phyloP scores from a whole-genome alignment of 2,113 vertebrate species.

The Anarhynchus alexandrinus region DNA sequence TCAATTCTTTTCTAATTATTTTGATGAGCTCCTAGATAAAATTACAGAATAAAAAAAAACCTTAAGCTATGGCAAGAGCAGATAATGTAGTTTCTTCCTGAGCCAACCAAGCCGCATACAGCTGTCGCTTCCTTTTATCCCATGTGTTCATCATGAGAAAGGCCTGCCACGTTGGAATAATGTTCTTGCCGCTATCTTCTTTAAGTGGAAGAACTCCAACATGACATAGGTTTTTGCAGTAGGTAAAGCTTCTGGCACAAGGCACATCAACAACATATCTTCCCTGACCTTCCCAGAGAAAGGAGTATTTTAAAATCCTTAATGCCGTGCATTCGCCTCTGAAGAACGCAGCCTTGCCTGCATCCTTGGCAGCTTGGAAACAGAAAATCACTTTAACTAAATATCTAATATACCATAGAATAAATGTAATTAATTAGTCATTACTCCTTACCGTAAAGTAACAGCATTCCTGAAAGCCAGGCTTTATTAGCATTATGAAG shows the following conservation, averaged over 20 bases:
- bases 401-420: background rate
- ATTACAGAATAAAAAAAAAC: background rate
- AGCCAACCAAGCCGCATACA: background rate
- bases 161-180: background rate
- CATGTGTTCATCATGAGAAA: background rate
- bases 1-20: background rate
- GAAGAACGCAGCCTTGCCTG: background rate
- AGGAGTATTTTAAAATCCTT: background rate
- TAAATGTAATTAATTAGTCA: slow-evolving; percentile 27
- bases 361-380: background rate
- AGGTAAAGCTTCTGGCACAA: background rate
- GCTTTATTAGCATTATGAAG: background rate
- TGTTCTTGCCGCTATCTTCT: background rate
- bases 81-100: background rate
- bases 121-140: background rate
- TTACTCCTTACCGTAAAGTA: background rate
- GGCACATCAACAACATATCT: background rate
- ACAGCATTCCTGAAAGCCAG: background rate
- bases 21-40: background rate
- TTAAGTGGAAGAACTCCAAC: background rate
- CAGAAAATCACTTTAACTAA: slow-evolving; percentile 35
- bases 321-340: background rate
- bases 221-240: background rate
- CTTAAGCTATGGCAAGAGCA: background rate
- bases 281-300: background rate